Evolutionary conservation across 1,140 invertebrate genomes (phyloP).

Genomic region (Goniozus legneri): DNA sequence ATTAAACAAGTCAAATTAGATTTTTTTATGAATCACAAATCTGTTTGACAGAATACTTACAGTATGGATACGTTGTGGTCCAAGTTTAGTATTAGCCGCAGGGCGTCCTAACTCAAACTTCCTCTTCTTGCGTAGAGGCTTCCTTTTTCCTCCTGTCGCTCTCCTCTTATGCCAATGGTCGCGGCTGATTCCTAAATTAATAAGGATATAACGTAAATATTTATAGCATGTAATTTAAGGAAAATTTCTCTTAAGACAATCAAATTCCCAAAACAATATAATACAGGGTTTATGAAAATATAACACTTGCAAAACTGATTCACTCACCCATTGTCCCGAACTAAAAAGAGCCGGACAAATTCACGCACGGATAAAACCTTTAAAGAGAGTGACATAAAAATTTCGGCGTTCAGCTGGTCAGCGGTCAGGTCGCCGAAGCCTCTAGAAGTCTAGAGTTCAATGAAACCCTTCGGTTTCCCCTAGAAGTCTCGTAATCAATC

Average conservation of each 20-base stretch:
- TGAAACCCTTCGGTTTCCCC: no score
- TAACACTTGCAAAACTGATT: neutral
- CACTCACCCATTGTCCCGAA: conserved; percentile 29
- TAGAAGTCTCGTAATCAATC: no score
- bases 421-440: no score
- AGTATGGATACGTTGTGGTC: conserved; percentile 83
- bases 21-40: neutral
- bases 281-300: neutral
- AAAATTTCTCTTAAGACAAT: no score
- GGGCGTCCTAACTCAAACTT: conserved; percentile 98
- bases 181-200: conserved; percentile 88
- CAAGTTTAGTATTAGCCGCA: conserved; percentile 97
- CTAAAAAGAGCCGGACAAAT: no score
- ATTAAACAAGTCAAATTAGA: neutral
- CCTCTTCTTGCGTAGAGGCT: conserved; percentile 95
- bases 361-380: no score
- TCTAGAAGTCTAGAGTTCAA: no score
- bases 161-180: conserved; percentile 99
- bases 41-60: conserved; percentile 59
- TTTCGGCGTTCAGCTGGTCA: no score
- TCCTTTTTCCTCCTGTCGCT: conserved; percentile 95
- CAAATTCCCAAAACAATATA: neutral
- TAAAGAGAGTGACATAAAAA: no score
- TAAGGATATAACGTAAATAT: neutral
- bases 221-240: no score